A percentile compares a stretch with the other conserved stretches of the same genome.
Conservation (phyloP, 1,140 invertebrate species). For the Anoplolepis gracilipes region DNA sequence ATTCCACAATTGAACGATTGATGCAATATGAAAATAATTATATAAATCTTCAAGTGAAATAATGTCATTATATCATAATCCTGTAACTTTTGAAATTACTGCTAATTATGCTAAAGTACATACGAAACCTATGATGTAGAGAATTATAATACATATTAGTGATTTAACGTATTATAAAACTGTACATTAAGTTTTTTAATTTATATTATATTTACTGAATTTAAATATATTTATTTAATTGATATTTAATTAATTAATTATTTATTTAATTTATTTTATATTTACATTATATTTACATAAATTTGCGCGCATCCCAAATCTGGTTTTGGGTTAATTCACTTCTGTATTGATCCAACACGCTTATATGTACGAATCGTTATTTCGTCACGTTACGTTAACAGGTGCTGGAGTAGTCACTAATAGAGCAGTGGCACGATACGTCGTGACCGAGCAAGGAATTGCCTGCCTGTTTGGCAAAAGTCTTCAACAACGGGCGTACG, state of each 20-base stretch:
- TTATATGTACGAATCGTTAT: not conserved
- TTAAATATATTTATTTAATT: too few relatives aligned
- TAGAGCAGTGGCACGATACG: constrained; percentile 96
- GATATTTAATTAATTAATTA: too few relatives aligned
- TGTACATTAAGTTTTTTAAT: not conserved
- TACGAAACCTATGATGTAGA: not conserved
- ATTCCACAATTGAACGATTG: not conserved
- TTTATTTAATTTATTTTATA: too few relatives aligned
- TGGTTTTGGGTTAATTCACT: not conserved
- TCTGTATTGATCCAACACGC: not conserved
- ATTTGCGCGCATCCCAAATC: not conserved
- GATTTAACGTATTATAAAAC: not conserved
- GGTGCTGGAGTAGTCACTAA: constrained; percentile 97
- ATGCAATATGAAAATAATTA: not conserved
- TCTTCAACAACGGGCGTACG: constrained; percentile 95
- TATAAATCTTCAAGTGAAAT: not conserved
- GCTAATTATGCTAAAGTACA: not conserved
- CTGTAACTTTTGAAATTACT: too few relatives aligned
- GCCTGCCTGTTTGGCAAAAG: constrained; percentile 97
- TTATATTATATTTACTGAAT: too few relatives aligned
- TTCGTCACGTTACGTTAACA: constrained; percentile 77
- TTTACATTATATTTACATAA: too few relatives aligned
- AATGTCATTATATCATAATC: too few relatives aligned
- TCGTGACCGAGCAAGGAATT: constrained; percentile 97
- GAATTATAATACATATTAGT: not conserved